Evolutionary conservation across 2,113 vertebrate species (phyloP).

Genomic region (Lichenostomus cassidix): DNA sequence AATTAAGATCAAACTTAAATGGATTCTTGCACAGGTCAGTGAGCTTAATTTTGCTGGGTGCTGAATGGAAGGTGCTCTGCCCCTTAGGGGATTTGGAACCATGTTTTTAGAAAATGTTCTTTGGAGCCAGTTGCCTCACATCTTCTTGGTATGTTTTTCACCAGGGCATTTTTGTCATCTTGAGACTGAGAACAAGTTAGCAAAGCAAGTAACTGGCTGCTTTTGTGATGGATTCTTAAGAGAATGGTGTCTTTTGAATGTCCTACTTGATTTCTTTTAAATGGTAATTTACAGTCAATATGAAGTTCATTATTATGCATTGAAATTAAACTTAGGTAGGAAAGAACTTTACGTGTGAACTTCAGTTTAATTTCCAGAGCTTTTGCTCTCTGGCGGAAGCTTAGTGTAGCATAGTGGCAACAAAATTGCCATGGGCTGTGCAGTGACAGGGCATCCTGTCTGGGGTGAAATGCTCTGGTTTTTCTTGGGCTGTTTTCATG

Average conservation of each 20-base stretch:
- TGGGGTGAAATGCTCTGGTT: neutral
- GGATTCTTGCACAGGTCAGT: neutral
- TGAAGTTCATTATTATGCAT: neutral
- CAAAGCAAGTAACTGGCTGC: neutral
- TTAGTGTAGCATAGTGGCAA: neutral
- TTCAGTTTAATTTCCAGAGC: neutral
- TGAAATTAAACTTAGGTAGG: slow-evolving; percentile 5
- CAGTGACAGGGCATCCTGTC: neutral
- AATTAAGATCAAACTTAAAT: slow-evolving; percentile 16
- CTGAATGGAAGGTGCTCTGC: neutral
- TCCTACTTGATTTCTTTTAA: neutral
- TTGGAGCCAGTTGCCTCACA: neutral
- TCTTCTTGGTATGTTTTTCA: neutral
- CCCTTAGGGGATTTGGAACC: neutral
- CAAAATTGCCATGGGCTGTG: neutral
- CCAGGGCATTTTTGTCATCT: neutral
- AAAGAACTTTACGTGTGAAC: neutral
- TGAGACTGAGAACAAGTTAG: neutral
- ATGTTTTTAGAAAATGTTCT: neutral
- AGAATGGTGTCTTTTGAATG: neutral
- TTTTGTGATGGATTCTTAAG: neutral
- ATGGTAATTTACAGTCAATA: neutral
- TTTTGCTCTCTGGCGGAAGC: neutral
- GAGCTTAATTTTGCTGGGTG: neutral
- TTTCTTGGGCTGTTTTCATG: neutral